Evolutionary conservation across 2,888 invertebrate species (phyloP), one percentile per base, ranked within the genome.

Genomic region (Xestia ashworthii): DNA sequence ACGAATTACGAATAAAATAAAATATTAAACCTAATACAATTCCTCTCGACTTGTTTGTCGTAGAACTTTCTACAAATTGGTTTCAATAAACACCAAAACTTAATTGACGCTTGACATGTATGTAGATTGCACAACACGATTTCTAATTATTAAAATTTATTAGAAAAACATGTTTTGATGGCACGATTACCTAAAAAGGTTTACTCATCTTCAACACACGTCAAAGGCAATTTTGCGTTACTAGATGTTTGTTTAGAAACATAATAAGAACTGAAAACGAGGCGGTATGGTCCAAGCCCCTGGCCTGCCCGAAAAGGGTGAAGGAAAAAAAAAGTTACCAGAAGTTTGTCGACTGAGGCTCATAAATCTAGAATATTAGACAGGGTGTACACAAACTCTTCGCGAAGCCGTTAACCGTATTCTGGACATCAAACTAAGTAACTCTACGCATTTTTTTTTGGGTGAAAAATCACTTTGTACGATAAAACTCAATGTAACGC

Each of bases 41-140:
- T 32, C 78, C 19, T 58, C 38, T 80, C 86, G 84, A 90, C 88
- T 87, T 81, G 91, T 92, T 90, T 89, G 91, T 89, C 92, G 87
- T 82, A 58, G 78, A 81, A 91, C 93, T 93, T 93, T 93, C 93
- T 90, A 93, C 87, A 91, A 90, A 92, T 92, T 89, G 89, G 87
- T 86, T 78, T 81, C 83, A 84, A 88, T 89, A 89, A 89, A 87
- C 88, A 86, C 76, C 81, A 80, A 66, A 62, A 60, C 74, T 88
- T 91, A 91, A 92, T 93, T 90, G 91, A 88, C 86, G 89, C 86
- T 85, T 90, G 91, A 91, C 92, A 91, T 91, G 88, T 90, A 90
- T 89, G 83, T 89, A 81, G 87, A 89, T 93, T 93, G 88, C 91
- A 91, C 88, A 93, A 93, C 91, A 72, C 84, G 83, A 90, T 93